Conservation (phyloP, 1,140 invertebrate species). For the Chelonus insularis region DNA sequence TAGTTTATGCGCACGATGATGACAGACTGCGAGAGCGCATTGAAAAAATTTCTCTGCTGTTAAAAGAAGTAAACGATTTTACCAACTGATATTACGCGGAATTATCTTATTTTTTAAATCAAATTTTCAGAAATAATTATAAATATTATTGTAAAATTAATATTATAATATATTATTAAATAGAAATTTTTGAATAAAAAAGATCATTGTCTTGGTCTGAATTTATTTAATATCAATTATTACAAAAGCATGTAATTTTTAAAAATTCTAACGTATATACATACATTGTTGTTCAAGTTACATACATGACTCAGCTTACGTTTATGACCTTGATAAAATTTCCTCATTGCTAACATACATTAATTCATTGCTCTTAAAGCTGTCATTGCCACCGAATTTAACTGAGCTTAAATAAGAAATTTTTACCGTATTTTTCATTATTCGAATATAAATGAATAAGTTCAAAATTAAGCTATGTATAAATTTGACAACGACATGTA, state of each 20-base stretch:
- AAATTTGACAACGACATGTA: conserved; percentile 35
- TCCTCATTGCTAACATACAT: background rate
- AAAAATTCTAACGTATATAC: background rate
- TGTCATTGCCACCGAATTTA: background rate
- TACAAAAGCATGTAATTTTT: background rate
- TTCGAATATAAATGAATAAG: background rate
- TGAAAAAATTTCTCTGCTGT: conserved; percentile 12
- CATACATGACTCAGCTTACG: background rate
- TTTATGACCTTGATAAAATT: conserved; percentile 9
- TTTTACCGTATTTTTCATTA: conserved; percentile 1
- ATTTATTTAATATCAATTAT: background rate
- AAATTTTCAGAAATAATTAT: too few species aligned
- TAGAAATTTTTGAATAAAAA: too few species aligned
- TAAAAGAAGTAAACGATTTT: conserved; percentile 6
- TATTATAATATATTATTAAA: too few species aligned
- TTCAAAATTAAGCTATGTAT: conserved; percentile 34
- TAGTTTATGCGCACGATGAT: conserved; percentile 20
- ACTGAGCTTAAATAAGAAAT: background rate
- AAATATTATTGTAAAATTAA: too few species aligned
- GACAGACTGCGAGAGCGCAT: conserved; percentile 21
- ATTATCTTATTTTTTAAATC: too few species aligned
- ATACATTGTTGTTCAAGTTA: too few species aligned
- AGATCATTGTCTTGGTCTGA: too few species aligned
- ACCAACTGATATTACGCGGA: too few species aligned
- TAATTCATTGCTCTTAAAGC: background rate